These are phyloP conservation scores for Cyclophora albipunctata DNA, from an alignment of 2,888 invertebrate genomes.

Conservation along the genomic window DNA sequence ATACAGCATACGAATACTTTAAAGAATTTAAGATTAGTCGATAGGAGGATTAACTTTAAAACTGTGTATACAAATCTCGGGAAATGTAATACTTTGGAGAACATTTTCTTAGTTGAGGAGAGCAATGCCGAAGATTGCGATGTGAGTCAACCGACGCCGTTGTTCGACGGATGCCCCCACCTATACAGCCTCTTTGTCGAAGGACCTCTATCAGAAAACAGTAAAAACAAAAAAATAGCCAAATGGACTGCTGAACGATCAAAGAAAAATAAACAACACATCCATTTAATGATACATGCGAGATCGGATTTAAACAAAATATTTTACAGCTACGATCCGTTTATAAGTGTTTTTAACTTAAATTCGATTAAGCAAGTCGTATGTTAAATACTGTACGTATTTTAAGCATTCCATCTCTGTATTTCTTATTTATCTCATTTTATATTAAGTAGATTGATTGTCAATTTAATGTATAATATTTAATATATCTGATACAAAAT, in stretches of 20 bases:
- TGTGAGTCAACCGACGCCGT: conserved; percentile 30
- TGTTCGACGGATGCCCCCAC: conserved; percentile 44
- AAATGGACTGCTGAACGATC: conserved; percentile 35
- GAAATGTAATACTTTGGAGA: conserved; percentile 47
- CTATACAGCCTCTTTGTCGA: conserved; percentile 44
- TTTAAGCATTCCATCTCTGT: conserved; percentile 1
- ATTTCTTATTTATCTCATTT: no score
- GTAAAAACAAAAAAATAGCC: conserved; percentile 23
- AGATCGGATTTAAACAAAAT: conserved; percentile 11
- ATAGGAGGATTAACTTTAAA: conserved; percentile 40
- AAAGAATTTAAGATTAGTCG: conserved; percentile 47
- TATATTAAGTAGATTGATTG: no score
- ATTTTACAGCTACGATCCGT: conserved; percentile 38
- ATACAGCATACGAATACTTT: conserved; percentile 36
- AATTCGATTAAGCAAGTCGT: conserved; percentile 38
- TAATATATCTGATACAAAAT: background rate
- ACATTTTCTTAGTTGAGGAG: conserved; percentile 43
- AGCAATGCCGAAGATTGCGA: conserved; percentile 21
- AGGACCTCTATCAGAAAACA: conserved; percentile 27
- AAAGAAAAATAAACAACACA: conserved; percentile 25
- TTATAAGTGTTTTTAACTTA: conserved; percentile 41
- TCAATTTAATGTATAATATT: background rate
- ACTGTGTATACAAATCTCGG: conserved; percentile 40
- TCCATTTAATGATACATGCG: conserved; percentile 29
- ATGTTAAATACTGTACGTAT: conserved; percentile 3